Percentiles rank a stretch among this genome's conserved stretches.
Evolutionary conservation across 2,797 vertebrate species (phyloP).

Genomic region (Dicrostonyx torquatus): DNA sequence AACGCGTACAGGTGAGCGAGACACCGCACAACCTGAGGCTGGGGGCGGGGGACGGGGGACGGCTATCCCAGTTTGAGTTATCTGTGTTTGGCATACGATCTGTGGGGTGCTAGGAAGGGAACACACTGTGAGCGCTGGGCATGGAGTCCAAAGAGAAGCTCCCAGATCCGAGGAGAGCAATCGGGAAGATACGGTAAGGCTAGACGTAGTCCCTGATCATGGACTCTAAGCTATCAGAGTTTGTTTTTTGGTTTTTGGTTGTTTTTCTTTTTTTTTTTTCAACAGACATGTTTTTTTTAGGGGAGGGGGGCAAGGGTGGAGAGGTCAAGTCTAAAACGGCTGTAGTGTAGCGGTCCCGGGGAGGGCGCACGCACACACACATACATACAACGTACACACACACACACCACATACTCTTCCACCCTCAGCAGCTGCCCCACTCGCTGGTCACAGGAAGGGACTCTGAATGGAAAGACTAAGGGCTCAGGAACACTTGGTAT

Average conservation of each 20-base stretch:
- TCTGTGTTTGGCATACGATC: neutral
- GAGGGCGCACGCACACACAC: fast-evolving
- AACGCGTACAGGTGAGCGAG: constrained; percentile 58
- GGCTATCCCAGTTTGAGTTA: neutral
- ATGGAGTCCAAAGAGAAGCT: neutral
- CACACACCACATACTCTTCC: neutral
- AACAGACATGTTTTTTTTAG: neutral
- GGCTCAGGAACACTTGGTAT: neutral
- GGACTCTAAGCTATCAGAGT: neutral
- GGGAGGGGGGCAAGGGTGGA: neutral
- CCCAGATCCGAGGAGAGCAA: neutral
- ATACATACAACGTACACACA: neutral
- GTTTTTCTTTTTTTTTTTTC: fast-evolving
- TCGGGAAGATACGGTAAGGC: neutral
- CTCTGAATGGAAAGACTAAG: neutral
- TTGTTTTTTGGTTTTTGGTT: too few species aligned
- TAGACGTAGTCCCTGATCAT: neutral
- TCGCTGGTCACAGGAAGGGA: neutral
- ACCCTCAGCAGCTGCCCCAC: neutral
- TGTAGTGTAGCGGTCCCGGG: neutral
- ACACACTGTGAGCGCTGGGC: too few species aligned
- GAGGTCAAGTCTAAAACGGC: neutral
- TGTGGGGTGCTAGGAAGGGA: too few species aligned
- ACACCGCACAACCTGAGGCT: neutral
- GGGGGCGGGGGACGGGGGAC: neutral